These are phyloP conservation scores for Hippotragus niger DNA, from an alignment of 2,113 vertebrate species.

Conservation along the genomic window DNA sequence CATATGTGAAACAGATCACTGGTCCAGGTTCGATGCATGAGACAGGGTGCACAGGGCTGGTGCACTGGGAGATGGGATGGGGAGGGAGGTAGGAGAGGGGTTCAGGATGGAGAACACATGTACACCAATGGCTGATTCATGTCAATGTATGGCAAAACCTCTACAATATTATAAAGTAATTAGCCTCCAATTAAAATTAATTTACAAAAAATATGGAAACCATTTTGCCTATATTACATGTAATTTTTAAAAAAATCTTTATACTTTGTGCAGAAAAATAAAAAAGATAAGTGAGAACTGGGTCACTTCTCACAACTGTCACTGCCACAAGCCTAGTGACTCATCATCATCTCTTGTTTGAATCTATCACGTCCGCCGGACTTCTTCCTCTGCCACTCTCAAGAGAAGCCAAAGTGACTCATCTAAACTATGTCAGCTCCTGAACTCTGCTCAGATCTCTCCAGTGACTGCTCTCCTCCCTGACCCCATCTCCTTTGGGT, in stretches of 20 bases:
- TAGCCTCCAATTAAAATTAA: neutral
- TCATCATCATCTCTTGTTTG: neutral
- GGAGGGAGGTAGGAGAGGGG: neutral
- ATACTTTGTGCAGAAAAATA: neutral
- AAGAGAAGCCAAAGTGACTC: neutral
- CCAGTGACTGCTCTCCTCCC: neutral
- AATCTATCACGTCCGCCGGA: neutral
- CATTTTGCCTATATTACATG: neutral
- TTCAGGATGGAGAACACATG: neutral
- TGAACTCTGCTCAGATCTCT: neutral
- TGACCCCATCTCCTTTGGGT: neutral
- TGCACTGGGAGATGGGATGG: neutral
- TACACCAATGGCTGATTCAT: neutral
- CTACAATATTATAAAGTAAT: neutral
- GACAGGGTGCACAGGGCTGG: neutral
- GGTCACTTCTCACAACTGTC: neutral
- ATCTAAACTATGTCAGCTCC: neutral
- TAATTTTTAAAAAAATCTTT: neutral
- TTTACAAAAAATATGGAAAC: neutral
- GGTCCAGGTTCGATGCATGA: neutral
- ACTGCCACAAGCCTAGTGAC: neutral
- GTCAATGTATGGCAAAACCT: neutral
- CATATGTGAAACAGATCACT: neutral
- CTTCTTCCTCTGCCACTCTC: neutral
- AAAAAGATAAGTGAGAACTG: neutral